Percentiles rank a stretch among this genome's conserved stretches.
Evolutionary conservation across 2,113 vertebrate species (phyloP).

Genomic region (Thalassoma bifasciatum): DNA sequence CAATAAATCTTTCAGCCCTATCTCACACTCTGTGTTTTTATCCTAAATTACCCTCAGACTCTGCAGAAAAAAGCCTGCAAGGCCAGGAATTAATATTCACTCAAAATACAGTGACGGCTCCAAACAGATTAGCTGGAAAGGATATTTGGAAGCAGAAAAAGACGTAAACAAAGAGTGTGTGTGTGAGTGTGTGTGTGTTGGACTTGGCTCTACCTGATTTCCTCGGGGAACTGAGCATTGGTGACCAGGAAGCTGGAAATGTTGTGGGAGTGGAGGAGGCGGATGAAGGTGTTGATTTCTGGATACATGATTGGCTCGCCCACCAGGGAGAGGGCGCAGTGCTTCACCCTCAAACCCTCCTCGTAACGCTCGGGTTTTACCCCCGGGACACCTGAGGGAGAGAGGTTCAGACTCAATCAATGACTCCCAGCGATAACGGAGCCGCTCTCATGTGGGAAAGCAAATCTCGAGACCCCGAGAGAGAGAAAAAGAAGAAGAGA

Average conservation of each 20-base stretch:
- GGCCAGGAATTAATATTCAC: background rate
- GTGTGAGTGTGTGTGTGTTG: background rate
- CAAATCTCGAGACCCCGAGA: background rate
- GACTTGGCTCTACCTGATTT: conserved; percentile 87
- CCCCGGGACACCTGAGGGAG: conserved; percentile 87
- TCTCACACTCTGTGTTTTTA: no score
- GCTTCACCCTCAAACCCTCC: conserved; percentile 88
- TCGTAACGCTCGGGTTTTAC: conserved; percentile 87
- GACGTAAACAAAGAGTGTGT: background rate
- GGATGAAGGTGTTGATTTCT: conserved; percentile 90
- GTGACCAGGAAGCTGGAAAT: conserved; percentile 97
- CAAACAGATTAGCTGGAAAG: background rate
- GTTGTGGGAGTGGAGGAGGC: conserved; percentile 85
- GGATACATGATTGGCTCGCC: conserved; percentile 98
- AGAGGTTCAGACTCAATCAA: conserved; percentile 5
- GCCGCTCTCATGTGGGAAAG: background rate
- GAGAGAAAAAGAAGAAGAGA: background rate
- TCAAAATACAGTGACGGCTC: background rate
- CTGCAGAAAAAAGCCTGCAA: conserved; percentile 6
- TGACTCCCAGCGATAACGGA: background rate
- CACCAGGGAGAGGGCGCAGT: conserved; percentile 95
- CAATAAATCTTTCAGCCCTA: no score
- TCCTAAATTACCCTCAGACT: background rate
- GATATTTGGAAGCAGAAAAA: background rate
- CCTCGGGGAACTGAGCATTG: conserved; percentile 93